phyloP scores from a whole-genome alignment of 2,797 vertebrate genomes.

The Chelmon rostratus region DNA sequence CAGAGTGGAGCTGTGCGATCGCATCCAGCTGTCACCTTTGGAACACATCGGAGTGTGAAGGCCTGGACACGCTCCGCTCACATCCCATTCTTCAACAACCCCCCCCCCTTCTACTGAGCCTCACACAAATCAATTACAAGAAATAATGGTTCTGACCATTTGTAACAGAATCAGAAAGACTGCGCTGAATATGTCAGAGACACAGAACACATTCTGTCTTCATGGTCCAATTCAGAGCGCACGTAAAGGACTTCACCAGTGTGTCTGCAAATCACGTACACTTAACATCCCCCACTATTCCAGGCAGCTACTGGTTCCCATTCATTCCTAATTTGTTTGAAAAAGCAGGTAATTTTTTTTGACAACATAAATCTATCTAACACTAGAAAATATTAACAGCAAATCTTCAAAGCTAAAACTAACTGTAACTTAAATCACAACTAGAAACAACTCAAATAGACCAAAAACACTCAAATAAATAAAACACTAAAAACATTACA shows the following conservation, averaged over 20 bases:
- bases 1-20: conserved; percentile 19
- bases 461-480: too few relatives aligned
- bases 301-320: neutral
- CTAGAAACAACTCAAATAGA: too few relatives aligned
- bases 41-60: conserved; percentile 34
- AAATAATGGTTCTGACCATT: neutral
- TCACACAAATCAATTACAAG: conserved; percentile 8
- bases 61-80: conserved; percentile 25
- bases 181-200: neutral
- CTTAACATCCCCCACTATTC: neutral
- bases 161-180: neutral
- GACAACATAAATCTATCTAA: too few relatives aligned
- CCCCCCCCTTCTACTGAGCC: conserved; percentile 4
- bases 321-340: too few relatives aligned
- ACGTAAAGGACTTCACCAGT: neutral
- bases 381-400: too few relatives aligned
- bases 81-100: conserved; percentile 24
- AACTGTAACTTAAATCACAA: too few relatives aligned
- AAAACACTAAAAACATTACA: too few relatives aligned
- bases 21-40: conserved; percentile 49
- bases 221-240: neutral
- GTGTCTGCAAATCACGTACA: neutral
- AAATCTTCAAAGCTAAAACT: too few relatives aligned
- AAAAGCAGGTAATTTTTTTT: too few relatives aligned
- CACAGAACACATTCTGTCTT: neutral